phyloP scores from a whole-genome alignment of 2,113 vertebrate species.

The Acinonyx jubatus region DNA sequence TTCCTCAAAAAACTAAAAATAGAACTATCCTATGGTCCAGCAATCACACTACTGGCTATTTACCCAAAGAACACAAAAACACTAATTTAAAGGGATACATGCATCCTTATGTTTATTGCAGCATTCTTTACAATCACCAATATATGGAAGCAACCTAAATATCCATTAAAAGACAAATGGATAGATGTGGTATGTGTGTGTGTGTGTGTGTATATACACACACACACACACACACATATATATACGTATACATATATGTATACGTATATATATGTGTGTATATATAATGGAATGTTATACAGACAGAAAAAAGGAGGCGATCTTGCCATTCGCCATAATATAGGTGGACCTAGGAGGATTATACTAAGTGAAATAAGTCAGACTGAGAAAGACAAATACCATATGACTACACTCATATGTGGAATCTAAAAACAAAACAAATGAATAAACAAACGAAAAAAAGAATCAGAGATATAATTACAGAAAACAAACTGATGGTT shows the following conservation, averaged over 20 bases:
- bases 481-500: background rate
- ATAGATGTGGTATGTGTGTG: background rate
- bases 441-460: background rate
- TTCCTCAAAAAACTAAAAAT: background rate
- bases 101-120: background rate
- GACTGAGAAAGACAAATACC: background rate
- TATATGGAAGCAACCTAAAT: background rate
- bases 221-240: too few species aligned
- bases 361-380: background rate
- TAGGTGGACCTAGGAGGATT: background rate
- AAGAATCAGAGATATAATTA: background rate
- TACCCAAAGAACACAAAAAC: background rate
- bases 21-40: background rate
- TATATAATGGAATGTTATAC: background rate
- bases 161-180: background rate
- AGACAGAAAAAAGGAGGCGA: background rate
- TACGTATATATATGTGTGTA: too few species aligned
- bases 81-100: background rate
- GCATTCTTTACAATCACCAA: background rate
- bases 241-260: too few species aligned
- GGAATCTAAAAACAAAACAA: background rate
- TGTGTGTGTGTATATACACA: too few species aligned
- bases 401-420: background rate
- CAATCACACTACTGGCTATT: background rate
- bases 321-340: background rate